Evolutionary conservation across 2,888 invertebrate species (phyloP), one percentile per base, ranked within the genome.

Genomic region (Eledona agricola): DNA sequence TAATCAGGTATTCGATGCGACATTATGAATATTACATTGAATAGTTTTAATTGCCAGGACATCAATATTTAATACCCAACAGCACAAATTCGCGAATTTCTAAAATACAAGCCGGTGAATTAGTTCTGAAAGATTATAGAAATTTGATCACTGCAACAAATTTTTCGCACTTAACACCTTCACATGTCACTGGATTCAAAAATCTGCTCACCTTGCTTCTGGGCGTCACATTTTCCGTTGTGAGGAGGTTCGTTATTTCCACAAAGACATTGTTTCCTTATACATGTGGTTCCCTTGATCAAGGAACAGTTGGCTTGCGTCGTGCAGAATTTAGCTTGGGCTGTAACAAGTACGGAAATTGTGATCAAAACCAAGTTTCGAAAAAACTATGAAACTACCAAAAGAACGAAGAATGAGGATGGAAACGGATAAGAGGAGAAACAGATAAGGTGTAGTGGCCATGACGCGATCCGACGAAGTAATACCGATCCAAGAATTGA

Each of bases 191-290:
- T 11, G 13, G 12, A 11, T 28, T 9, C 22, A 20, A 29, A 42
- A 12, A 29, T 3, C 12, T 11, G 52, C 58, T 58, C 64, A 74
- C 74, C 72, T 70, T 71, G 71, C 29, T 64, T 65, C 53, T 51
- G 45, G 11, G 66, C 64, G 7, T 57, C 63, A 57, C 76, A 76
- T 37, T 60, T 63, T 32, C 73, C 75, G 55, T 76, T 76, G 2
- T 59, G 52, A 2, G 76, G 76, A 51, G 71, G 59, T 29, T 64
- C 65, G 57, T 75, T 75, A 55, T 76, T 73, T 29, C 76, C 76
- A 57, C 76, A 76, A 9, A 72, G 56, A 51, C 74, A 75, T 32
- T 58, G 63, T 20, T 67, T 65, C 46, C 55, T 64, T 38, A 75
- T 58, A 52, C 76, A 74, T 46, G 75, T 75, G 6, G 76, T 73